Base-by-base conservation (phyloP, 2,888 invertebrate species). In the Aspidiotus destructor region DNA sequence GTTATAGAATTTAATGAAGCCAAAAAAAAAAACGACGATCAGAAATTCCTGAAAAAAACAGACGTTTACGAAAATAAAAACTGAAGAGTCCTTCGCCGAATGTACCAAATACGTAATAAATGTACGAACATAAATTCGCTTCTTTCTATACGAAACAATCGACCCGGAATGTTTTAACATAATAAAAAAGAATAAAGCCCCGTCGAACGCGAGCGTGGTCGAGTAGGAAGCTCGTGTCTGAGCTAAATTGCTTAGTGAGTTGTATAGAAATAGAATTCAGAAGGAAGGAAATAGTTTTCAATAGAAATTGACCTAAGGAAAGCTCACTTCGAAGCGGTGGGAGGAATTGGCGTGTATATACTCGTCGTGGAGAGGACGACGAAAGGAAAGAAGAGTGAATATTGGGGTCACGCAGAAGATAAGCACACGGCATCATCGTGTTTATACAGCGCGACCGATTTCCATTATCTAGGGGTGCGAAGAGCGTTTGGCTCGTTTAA, bases 211-310 rank as follows among this genome's bases (percentile, higher is more conserved):
- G 17, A 16, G 17, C 13, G 9, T 40, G 58, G 58, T 58, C 58
- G 58, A 58, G 58, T 58, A 17, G 58, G 28, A 28, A 65, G 48
- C 57, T 55, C 60, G 65, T 65, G 42, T 65, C 42, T 65, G 17
- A 16, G 55, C 65, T 42, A 44, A 65, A 65, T 65, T 65, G 65
- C 65, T 65, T 44, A 65, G 65, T 65, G 65, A 57, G 55, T 65
- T 65, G 65, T 57, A 44, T 40, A 57, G 58, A 65, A 65, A 65
- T 65, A 28, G 65, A 65, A 58, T 65, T 65, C 42, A 57, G 44
- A 57, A 65, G 65, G 65, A 65, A 65, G 65, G 65, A 65, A 65
- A 58, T 58, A 60, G 65, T 65, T 65, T 65, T 65, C 58, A 65
- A 57, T 65, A n/a, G 58, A 58, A 48, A 65, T 48, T 48, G 48